Evolutionary conservation across 1,140 invertebrate genomes (phyloP), one percentile per base, ranked within the genome.

Genomic region (Leptinotarsa undecemlineata): DNA sequence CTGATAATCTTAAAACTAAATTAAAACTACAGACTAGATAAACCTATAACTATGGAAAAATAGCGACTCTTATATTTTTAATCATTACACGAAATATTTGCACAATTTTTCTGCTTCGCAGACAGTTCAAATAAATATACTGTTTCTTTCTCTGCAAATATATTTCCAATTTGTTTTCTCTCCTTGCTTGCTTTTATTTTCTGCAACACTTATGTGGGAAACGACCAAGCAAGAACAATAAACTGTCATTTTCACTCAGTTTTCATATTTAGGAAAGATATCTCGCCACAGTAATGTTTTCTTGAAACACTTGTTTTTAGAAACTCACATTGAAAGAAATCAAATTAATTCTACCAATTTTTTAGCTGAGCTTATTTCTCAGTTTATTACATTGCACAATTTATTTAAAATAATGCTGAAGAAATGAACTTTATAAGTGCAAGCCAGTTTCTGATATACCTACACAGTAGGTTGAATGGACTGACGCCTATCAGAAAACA

Each of bases 21-120:
- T 57, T 57, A 57, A 19, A 57, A 57, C 1, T 57, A 57, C n/a
- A 57, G 51, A 57, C 51, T 57, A 57, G 51, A 57, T 57, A 57
- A 57, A 57, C 6, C 51, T 57, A 57, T 57, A 57, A 19, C 51
- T 57, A 57, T 57, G 51, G 51, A 57, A 57, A 57, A 57, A 57
- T 17, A 17, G n/a, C 15, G n/a, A 57, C 51, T 57, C 51, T 57
- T 19, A 5, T 5, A 57, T n/a, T 17, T 57, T 57, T 1, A 17
- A 57, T 19, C n/a, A 57, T 17, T 17, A 17, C 51, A 15, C 15
- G 1, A 57, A 57, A 57, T 57, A 17, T 57, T 57, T 57, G 51
- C 51, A 57, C 51, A 57, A 19, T 8, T 15, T 57, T n/a, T 57
- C 51, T 57, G 51, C 51, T 57, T 57, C 1, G 51, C 51, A 57